phyloP scores from a whole-genome alignment of 1,140 invertebrate genomes.

The Ctenoplectra terminalis region DNA sequence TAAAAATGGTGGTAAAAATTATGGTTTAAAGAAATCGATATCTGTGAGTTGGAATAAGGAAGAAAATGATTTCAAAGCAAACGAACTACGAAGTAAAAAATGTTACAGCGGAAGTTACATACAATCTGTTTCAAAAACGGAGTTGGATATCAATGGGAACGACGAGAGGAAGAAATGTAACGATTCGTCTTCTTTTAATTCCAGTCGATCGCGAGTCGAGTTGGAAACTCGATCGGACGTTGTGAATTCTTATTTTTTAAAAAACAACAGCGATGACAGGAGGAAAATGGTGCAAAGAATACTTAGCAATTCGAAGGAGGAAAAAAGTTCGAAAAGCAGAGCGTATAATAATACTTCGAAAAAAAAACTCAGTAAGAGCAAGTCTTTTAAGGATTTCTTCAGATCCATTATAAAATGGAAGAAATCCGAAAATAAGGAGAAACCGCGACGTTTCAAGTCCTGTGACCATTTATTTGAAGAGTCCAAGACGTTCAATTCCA shows the following conservation, averaged over 20 bases:
- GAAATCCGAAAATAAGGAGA: not conserved
- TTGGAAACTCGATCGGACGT: not conserved
- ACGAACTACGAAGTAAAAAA: not conserved
- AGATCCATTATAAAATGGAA: slow-evolving; percentile 42
- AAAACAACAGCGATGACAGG: not conserved
- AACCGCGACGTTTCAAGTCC: not conserved
- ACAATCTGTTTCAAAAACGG: not conserved
- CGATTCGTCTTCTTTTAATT: slow-evolving; percentile 2
- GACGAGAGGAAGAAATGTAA: not conserved
- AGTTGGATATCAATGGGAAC: not conserved
- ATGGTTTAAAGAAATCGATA: too few relatives aligned
- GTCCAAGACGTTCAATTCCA: not conserved
- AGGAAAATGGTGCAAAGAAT: not conserved
- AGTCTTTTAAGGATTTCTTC: slow-evolving; percentile 51
- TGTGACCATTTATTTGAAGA: not conserved
- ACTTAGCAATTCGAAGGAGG: not conserved
- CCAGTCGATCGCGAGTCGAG: not conserved
- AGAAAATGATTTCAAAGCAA: not conserved
- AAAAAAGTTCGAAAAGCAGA: not conserved
- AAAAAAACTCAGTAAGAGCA: not conserved
- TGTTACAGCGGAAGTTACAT: too few relatives aligned
- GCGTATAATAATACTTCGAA: not conserved
- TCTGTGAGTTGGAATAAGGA: too few relatives aligned
- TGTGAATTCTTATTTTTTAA: not conserved
- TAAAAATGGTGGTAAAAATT: not conserved